phyloP scores from a whole-genome alignment of 2,888 invertebrate species.

The Chrysina gloriosa region DNA sequence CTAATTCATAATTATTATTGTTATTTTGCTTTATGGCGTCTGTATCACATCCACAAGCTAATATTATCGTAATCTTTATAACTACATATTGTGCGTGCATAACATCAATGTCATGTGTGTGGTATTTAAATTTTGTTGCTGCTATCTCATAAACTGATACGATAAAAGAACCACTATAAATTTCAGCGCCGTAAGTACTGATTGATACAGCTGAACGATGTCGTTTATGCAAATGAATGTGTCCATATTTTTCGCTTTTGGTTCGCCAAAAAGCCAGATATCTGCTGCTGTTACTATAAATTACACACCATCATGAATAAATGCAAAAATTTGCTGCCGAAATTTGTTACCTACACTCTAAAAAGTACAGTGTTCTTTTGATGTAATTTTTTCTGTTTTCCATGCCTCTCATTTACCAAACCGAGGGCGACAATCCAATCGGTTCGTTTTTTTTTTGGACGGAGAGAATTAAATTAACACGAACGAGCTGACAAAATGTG shows the following conservation, averaged over 20 bases:
- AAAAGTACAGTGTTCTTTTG: conserved; percentile 4
- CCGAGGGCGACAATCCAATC: conserved; percentile 25
- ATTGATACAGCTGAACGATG: conserved; percentile 19
- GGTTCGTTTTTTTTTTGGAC: conserved; percentile 15
- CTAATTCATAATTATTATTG: too few species aligned
- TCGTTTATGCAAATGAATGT: conserved; percentile 17
- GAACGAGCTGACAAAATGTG: conserved; percentile 21
- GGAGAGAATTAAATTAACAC: conserved; percentile 41
- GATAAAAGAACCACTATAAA: conserved; percentile 16
- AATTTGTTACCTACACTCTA: conserved; percentile 11
- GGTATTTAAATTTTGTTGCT: neutral
- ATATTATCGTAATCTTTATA: neutral
- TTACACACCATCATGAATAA: conserved; percentile 24
- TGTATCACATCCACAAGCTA: too few species aligned
- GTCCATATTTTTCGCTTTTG: conserved; percentile 24
- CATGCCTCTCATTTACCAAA: conserved; percentile 29
- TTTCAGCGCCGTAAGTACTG: neutral
- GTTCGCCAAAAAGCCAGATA: conserved; percentile 11
- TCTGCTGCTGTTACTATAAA: conserved; percentile 13
- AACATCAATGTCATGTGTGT: neutral
- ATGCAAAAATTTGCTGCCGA: neutral
- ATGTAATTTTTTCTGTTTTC: conserved; percentile 6
- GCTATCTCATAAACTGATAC: neutral
- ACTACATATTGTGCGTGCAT: neutral
- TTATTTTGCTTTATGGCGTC: too few species aligned